Conservation (phyloP, 2,113 vertebrate species). For the Protobothrops flavoviridis region DNA sequence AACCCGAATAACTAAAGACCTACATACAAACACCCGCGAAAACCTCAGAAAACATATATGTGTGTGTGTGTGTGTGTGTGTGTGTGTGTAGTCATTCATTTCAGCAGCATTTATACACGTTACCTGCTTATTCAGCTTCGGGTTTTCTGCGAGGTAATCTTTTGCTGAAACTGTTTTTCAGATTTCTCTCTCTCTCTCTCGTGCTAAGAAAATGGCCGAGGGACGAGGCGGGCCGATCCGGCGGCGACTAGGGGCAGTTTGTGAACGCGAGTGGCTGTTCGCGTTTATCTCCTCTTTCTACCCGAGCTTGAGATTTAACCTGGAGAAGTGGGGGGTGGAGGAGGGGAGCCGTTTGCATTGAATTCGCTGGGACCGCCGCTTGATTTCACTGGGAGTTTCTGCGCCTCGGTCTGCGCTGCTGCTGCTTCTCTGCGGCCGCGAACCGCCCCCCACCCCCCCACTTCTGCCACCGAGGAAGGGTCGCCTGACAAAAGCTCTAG, state of each 20-base stretch:
- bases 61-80: no score
- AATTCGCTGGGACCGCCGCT: neutral
- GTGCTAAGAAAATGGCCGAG: neutral
- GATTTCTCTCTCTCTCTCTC: neutral
- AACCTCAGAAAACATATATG: no score
- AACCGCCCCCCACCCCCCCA: no score
- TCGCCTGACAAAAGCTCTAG: neutral
- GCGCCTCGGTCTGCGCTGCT: neutral
- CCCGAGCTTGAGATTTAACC: neutral
- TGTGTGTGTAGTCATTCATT: neutral
- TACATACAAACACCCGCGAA: no score
- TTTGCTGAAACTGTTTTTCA: neutral
- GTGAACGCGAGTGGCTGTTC: neutral
- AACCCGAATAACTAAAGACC: no score
- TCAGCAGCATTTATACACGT: neutral
- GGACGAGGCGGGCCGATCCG: neutral
- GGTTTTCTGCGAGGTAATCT: neutral
- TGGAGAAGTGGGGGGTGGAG: neutral
- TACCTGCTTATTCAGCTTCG: neutral
- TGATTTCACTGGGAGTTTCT: neutral
- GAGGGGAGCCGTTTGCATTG: neutral
- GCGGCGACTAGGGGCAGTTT: neutral
- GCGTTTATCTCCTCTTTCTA: neutral
- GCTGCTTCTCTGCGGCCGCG: neutral
- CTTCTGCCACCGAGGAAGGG: neutral